These are phyloP conservation scores for Hyposmocoma kahamanoa DNA, from an alignment of 1,140 invertebrate genomes.

Conservation along the genomic window DNA sequence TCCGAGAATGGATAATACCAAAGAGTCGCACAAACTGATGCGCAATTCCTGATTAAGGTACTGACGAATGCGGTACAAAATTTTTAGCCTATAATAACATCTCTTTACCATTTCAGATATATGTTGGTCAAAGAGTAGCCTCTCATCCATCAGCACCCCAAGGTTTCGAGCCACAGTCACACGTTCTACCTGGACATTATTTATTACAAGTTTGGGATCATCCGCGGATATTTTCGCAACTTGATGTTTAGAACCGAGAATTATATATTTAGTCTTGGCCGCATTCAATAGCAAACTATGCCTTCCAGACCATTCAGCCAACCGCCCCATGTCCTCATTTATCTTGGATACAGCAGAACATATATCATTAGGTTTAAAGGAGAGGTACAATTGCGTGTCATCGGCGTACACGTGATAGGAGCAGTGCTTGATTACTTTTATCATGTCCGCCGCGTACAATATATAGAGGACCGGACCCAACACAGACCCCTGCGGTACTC, in stretches of 20 bases:
- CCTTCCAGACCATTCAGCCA: too few relatives aligned
- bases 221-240: not conserved
- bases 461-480: too few relatives aligned
- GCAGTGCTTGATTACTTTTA: too few relatives aligned
- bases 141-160: not conserved
- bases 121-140: not conserved
- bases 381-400: not conserved
- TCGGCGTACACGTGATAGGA: not conserved
- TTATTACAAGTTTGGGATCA: not conserved
- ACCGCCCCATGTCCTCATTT: too few relatives aligned
- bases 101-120: not conserved
- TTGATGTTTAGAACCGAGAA: not conserved
- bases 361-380: too few relatives aligned
- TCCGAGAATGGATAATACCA: too few relatives aligned
- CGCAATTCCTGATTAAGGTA: too few relatives aligned
- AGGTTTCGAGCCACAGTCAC: not conserved
- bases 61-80: too few relatives aligned
- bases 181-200: not conserved
- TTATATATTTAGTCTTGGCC: not conserved
- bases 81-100: too few relatives aligned
- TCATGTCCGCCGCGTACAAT: not conserved
- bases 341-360: too few relatives aligned
- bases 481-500: too few relatives aligned
- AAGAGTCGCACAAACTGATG: too few relatives aligned
- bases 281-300: not conserved